These are phyloP conservation scores for Apodemia duryi DNA, from an alignment of 2,888 invertebrate species.

Conservation along the genomic window DNA sequence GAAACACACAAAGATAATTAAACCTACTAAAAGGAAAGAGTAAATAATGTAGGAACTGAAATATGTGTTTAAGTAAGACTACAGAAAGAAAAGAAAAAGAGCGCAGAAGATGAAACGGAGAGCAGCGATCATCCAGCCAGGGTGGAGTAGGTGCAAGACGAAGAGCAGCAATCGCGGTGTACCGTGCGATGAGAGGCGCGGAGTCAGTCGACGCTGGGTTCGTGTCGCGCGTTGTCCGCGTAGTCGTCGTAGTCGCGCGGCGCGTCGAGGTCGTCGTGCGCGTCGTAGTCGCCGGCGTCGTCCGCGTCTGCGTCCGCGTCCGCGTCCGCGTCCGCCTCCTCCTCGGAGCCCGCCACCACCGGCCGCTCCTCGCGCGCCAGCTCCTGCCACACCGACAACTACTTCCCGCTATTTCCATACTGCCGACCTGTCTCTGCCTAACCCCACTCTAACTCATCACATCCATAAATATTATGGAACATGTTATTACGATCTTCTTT, in stretches of 20 bases:
- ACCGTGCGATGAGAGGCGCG: neutral
- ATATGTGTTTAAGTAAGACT: no score
- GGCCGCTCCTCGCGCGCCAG: constrained; percentile 36
- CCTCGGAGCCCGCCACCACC: constrained; percentile 31
- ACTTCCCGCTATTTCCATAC: constrained; percentile 31
- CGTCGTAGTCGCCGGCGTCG: constrained; percentile 41
- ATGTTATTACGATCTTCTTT: neutral
- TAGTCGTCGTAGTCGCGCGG: constrained; percentile 70
- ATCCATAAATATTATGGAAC: neutral
- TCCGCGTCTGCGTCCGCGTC: constrained; percentile 34
- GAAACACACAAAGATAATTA: no score
- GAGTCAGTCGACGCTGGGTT: constrained; percentile 56
- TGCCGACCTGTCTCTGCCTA: neutral
- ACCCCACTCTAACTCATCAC: neutral
- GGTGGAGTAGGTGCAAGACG: no score
- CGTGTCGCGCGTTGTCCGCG: constrained; percentile 62
- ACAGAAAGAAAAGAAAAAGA: no score
- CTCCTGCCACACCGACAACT: constrained; percentile 42
- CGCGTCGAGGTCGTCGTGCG: constrained; percentile 51
- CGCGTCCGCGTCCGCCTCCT: constrained; percentile 35
- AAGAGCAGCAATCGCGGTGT: neutral
- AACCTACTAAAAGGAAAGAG: no score
- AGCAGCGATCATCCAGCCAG: no score
- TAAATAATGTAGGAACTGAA: no score
- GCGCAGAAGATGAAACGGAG: no score